phyloP scores from a whole-genome alignment of 1,140 invertebrate species.

The Archivesica marissinica region DNA sequence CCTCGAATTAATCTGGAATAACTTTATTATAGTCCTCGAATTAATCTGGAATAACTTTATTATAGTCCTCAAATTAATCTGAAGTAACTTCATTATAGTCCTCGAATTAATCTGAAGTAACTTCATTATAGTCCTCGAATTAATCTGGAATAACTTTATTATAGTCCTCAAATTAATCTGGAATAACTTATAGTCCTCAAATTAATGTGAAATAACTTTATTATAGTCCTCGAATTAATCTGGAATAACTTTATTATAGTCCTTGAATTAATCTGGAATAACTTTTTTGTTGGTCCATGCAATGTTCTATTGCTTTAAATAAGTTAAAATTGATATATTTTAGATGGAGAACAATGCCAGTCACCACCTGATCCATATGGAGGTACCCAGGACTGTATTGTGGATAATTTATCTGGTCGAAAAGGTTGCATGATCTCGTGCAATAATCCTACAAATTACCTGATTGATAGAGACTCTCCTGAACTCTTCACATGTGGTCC shows the following conservation, averaged over 20 bases:
- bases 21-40: too few relatives aligned
- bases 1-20: too few relatives aligned
- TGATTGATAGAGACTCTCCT: constrained; percentile 63
- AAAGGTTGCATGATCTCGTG: constrained; percentile 5
- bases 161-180: not conserved
- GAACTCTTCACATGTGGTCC: constrained; percentile 76
- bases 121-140: too few relatives aligned
- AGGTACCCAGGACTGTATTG: constrained; percentile 63
- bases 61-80: too few relatives aligned
- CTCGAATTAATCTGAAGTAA: too few relatives aligned
- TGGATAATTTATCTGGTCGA: not conserved
- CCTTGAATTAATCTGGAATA: too few relatives aligned
- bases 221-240: not conserved
- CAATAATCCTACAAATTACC: not conserved
- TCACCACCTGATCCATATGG: constrained; percentile 52
- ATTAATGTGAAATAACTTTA: not conserved
- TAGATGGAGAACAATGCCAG: constrained; percentile 67
- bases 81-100: too few relatives aligned
- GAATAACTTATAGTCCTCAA: not conserved
- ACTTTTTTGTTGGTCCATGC: too few relatives aligned
- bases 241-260: not conserved
- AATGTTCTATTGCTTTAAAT: not conserved
- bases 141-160: not conserved
- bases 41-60: too few relatives aligned
- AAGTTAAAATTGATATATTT: too few relatives aligned